These are phyloP conservation scores for Drosophila cyrtoloma DNA, from an alignment of 2,888 invertebrate species.

Conservation along the genomic window DNA sequence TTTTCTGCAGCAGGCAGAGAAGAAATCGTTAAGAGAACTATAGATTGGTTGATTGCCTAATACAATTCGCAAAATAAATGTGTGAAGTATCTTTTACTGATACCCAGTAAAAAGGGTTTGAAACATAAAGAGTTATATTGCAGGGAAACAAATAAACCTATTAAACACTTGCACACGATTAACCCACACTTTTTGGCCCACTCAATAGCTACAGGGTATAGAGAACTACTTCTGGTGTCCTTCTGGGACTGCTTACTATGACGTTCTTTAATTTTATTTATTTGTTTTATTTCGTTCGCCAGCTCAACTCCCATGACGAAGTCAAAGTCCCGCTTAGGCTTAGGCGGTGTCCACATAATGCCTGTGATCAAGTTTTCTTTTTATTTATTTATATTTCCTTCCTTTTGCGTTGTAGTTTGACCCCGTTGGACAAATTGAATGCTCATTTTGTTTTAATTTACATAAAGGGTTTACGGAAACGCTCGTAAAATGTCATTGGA, in stretches of 20 bases:
- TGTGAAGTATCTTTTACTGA: not conserved
- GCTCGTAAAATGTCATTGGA: slow-evolving; percentile 71
- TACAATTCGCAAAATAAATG: too few species aligned
- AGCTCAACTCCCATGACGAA: slow-evolving; percentile 20
- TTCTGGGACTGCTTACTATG: slow-evolving; percentile 36
- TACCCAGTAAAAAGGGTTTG: not conserved
- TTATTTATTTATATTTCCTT: too few species aligned
- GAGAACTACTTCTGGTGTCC: slow-evolving; percentile 2
- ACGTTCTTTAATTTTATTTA: slow-evolving; percentile 58
- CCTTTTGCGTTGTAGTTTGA: slow-evolving; percentile 20
- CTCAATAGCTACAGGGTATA: slow-evolving; percentile 14
- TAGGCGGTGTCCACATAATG: slow-evolving; percentile 35
- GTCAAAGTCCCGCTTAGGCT: slow-evolving; percentile 36
- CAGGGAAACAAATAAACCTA: not conserved
- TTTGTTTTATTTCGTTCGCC: slow-evolving; percentile 35
- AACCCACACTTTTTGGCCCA: too few species aligned
- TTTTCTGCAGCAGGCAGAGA: not conserved
- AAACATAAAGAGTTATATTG: too few species aligned
- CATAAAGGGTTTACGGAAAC: slow-evolving; percentile 65
- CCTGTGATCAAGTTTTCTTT: slow-evolving; percentile 30
- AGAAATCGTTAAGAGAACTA: not conserved
- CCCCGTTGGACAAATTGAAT: slow-evolving; percentile 51
- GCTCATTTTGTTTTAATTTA: slow-evolving; percentile 72
- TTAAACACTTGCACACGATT: too few species aligned
- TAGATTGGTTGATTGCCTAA: not conserved